Evolutionary conservation across 2,888 invertebrate species (phyloP), one percentile per base, ranked within the genome.

Genomic region (Acanthosepion esculentum): DNA sequence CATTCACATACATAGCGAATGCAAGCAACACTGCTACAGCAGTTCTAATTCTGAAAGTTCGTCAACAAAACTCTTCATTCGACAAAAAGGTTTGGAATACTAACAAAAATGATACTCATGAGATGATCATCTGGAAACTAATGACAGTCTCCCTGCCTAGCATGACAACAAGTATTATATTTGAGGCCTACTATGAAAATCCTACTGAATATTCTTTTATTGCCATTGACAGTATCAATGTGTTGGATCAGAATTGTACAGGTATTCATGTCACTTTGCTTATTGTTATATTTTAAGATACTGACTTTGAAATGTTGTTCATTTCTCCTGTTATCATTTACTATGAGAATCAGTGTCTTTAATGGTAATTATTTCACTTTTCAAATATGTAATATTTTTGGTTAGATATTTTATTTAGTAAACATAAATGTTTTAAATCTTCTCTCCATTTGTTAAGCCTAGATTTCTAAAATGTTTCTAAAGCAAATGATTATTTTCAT

Each of bases 161-260:
- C 7, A 29, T 18, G 18, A 93, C 93, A 48, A 93, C 48, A 3
- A n/a, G n/a, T 8, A 4, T 93, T 26, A 50, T 53, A n/a, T 93
- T 93, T 93, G 93, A 93, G 29, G 93, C 50, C 7, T 93, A 93
- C 48, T 93, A 93, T 48, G 53, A n/a, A 53, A 48, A 48, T 93
- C 93, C 48, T n/a, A 18, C 53, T 26, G 26, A 50, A 6, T 18
- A n/a, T 48, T 50, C 93, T 48, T 93, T 93, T 10, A 93, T 93
- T 53, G 53, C 93, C 6, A n/a, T 93, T 50, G 93, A 93, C 53
- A 53, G 33, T 33, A 20, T 93, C 48, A 48, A 26, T n/a, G 29
- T n/a, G n/a, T 29, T 48, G 48, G 50, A 53, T 48, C 10, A 93
- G 53, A 4, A 50, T 53, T 93, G 93, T 15, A 93, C 48, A 93